Conservation (phyloP, 1,140 invertebrate species). For the Propsilocerus akamusi region DNA sequence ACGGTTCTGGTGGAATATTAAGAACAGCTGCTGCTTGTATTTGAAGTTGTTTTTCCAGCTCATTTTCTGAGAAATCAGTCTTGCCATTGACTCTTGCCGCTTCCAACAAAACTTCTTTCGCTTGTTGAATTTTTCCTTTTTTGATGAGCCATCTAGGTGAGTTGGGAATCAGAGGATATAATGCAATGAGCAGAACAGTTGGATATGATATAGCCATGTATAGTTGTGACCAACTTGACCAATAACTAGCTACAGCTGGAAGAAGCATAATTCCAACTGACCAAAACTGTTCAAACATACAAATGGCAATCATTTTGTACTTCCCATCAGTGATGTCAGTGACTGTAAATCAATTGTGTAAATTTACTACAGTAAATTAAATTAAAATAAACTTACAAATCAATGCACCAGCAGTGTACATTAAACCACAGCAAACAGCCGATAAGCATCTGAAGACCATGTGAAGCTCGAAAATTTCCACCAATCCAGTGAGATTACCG, state of each 20-base stretch:
- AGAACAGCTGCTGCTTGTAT: constrained; percentile 20
- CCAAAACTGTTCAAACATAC: constrained; percentile 26
- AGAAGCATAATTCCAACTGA: constrained; percentile 26
- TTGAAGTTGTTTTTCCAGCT: constrained; percentile 22
- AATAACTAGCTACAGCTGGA: constrained; percentile 23
- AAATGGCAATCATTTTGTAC: constrained; percentile 20
- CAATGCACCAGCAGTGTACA: constrained; percentile 23
- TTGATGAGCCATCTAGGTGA: constrained; percentile 70
- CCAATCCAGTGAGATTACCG: constrained; percentile 23
- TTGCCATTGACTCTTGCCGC: constrained; percentile 41
- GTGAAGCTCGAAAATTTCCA: constrained; percentile 23
- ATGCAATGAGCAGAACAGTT: constrained; percentile 22
- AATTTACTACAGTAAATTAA: too few species aligned
- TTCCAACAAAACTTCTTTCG: constrained; percentile 45
- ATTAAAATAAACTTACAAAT: constrained; percentile 20
- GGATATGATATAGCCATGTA: constrained; percentile 26
- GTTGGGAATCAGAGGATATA: constrained; percentile 42
- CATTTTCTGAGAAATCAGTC: constrained; percentile 16
- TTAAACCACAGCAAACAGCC: constrained; percentile 24
- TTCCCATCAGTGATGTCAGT: constrained; percentile 23
- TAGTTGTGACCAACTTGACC: constrained; percentile 23
- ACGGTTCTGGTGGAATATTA: constrained; percentile 19
- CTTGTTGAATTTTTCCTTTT: constrained; percentile 47
- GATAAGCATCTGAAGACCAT: constrained; percentile 24
- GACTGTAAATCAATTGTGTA: constrained; percentile 18